Conservation (phyloP, 2,113 vertebrate genomes). For the Emydura subglobosa region DNA sequence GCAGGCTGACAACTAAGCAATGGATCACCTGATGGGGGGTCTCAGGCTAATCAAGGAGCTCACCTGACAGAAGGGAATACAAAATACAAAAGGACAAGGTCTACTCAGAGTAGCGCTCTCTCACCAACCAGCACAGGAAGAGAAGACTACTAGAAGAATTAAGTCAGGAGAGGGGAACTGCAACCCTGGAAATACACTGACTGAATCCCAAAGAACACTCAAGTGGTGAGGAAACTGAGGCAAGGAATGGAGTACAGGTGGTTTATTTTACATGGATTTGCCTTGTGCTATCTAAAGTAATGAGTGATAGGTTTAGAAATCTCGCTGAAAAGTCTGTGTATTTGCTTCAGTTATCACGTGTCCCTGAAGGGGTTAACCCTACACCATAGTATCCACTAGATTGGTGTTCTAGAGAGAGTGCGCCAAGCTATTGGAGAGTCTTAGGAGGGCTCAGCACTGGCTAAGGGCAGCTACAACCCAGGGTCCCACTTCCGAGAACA, state of each 20-base stretch:
- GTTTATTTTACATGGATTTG: neutral
- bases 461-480: neutral
- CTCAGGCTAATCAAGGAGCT: neutral
- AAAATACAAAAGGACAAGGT: neutral
- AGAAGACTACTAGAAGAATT: neutral
- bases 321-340: neutral
- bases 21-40: neutral
- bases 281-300: neutral
- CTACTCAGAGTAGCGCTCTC: neutral
- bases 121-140: neutral
- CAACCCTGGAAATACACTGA: neutral
- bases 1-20: neutral
- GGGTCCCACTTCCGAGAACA: neutral
- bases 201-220: neutral
- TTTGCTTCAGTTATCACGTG: neutral
- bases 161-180: neutral
- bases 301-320: neutral
- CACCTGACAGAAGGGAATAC: neutral
- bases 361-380: neutral
- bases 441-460: neutral
- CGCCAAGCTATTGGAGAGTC: neutral
- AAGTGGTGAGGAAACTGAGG: neutral
- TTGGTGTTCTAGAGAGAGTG: neutral
- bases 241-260: neutral
- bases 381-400: neutral